These are phyloP conservation scores for Teinopalpus imperialis DNA, from an alignment of 2,888 invertebrate genomes.

Conservation along the genomic window DNA sequence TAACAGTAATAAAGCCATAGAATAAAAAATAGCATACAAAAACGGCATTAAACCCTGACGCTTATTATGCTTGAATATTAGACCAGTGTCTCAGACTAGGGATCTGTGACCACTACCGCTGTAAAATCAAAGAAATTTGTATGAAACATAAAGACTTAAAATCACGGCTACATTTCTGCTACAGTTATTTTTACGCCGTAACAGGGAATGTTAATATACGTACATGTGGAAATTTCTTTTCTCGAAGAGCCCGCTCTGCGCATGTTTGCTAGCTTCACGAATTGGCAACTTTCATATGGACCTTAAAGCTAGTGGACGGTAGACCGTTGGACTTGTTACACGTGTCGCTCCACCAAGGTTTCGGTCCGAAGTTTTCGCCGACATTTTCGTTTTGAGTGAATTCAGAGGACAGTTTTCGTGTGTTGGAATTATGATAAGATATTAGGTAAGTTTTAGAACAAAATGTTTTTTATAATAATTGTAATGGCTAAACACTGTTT, in stretches of 20 bases:
- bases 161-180: neutral
- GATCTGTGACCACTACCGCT: too few species aligned
- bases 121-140: neutral
- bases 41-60: too few species aligned
- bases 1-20: too few species aligned
- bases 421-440: constrained; percentile 23
- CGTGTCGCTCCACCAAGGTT: neutral
- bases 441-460: constrained; percentile 8
- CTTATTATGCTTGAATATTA: too few species aligned
- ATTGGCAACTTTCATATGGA: constrained; percentile 12
- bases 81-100: too few species aligned
- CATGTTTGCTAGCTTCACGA: constrained; percentile 21
- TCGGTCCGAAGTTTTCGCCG: constrained; percentile 19
- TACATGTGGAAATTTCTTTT: constrained; percentile 6
- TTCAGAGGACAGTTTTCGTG: constrained; percentile 1
- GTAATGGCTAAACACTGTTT: too few species aligned
- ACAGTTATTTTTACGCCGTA: constrained; percentile 1
- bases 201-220: constrained; percentile 9
- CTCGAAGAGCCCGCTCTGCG: constrained; percentile 11
- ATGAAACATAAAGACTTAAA: neutral
- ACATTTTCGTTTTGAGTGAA: constrained; percentile 21
- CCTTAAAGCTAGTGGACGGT: constrained; percentile 20
- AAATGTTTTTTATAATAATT: too few species aligned
- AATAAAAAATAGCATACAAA: too few species aligned
- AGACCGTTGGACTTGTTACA: constrained; percentile 1